Evolutionary conservation across 2,888 invertebrate genomes (phyloP).

Genomic region (Stenodera caucasica): DNA sequence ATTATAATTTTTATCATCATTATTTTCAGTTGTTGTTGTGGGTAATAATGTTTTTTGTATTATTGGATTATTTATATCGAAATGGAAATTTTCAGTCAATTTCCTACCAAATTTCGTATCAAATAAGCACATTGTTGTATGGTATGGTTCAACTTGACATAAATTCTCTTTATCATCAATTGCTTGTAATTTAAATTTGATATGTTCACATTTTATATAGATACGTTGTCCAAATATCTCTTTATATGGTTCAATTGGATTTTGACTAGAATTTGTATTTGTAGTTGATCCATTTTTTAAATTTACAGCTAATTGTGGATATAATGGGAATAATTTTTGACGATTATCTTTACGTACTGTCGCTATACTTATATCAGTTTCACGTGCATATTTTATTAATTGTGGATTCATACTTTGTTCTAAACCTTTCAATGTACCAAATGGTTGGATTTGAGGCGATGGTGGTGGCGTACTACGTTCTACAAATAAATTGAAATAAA

Average conservation of each 20-base stretch:
- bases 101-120: constrained; percentile 87
- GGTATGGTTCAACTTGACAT: constrained; percentile 89
- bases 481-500: constrained; percentile 18
- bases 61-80: constrained; percentile 78
- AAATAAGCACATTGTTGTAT: constrained; percentile 84
- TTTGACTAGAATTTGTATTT: constrained; percentile 49
- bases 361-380: constrained; percentile 86
- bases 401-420: constrained; percentile 94
- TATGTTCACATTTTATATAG: constrained; percentile 78
- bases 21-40: constrained; percentile 38
- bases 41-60: constrained; percentile 63
- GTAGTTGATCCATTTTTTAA: constrained; percentile 40
- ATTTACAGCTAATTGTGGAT: constrained; percentile 62
- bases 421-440: constrained; percentile 82
- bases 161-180: constrained; percentile 75
- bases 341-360: constrained; percentile 78
- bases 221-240: constrained; percentile 88
- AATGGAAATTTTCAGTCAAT: constrained; percentile 91
- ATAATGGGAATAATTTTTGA: constrained; percentile 75
- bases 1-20: constrained; percentile 52
- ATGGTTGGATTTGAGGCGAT: constrained; percentile 66
- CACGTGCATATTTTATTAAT: constrained; percentile 84
- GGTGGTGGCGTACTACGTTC: constrained; percentile 61
- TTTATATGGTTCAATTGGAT: constrained; percentile 71
- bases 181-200: constrained; percentile 83